A percentile compares a stretch with the other conserved stretches of the same genome.
Evolutionary conservation across 2,797 vertebrate species (phyloP).

Genomic region (Epinephelus malabaricus): DNA sequence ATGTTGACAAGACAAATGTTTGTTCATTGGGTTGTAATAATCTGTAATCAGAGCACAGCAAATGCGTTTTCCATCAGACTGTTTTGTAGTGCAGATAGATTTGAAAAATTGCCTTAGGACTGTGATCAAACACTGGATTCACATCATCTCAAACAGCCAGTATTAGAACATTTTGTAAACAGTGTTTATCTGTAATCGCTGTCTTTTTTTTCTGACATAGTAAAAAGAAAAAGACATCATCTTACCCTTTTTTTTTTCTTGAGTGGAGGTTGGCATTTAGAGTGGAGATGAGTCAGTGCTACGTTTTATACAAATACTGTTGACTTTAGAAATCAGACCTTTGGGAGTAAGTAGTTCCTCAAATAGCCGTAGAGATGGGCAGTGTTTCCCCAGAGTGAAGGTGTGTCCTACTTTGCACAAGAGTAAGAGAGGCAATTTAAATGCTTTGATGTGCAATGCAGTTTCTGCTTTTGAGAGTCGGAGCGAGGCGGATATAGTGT

Average conservation of each 20-base stretch:
- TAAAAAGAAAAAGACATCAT: constrained; percentile 65
- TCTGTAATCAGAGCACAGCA: constrained; percentile 83
- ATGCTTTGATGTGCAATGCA: constrained; percentile 55
- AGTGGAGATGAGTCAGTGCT: constrained; percentile 60
- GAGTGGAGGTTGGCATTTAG: constrained; percentile 61
- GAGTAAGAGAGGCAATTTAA: constrained; percentile 45
- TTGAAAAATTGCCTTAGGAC: constrained; percentile 81
- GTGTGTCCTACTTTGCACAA: constrained; percentile 65
- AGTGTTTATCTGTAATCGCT: constrained; percentile 83
- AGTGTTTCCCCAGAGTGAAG: constrained; percentile 67
- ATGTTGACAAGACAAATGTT: constrained; percentile 86
- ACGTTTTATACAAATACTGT: constrained; percentile 65
- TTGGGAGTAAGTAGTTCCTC: constrained; percentile 64
- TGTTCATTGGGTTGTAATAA: constrained; percentile 84
- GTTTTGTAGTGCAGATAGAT: constrained; percentile 80
- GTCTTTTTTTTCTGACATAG: constrained; percentile 71
- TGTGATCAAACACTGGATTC: constrained; percentile 82
- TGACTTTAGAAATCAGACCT: constrained; percentile 69
- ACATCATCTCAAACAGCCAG: constrained; percentile 79
- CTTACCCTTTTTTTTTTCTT: constrained; percentile 46
- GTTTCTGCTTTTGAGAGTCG: constrained; percentile 29
- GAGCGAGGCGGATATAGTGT: constrained; percentile 1
- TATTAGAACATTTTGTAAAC: constrained; percentile 83
- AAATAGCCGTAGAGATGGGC: constrained; percentile 68
- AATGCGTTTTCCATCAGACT: constrained; percentile 81